phyloP scores from a whole-genome alignment of 2,888 invertebrate species.

The Acleris sparsana region DNA sequence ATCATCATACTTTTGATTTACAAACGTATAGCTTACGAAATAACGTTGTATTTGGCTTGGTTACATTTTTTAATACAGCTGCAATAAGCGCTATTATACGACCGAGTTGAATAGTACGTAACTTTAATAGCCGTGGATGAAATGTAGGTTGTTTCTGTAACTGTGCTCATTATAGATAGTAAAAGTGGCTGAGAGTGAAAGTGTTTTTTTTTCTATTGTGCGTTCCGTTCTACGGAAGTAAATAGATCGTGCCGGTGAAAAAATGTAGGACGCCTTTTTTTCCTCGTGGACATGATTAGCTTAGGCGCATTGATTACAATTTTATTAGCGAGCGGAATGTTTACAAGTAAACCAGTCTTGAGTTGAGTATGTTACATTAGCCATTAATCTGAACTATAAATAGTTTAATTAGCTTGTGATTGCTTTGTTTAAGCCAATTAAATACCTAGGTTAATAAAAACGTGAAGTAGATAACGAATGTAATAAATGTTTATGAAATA shows the following conservation, averaged over 20 bases:
- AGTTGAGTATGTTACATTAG: neutral
- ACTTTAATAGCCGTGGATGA: constrained; percentile 15
- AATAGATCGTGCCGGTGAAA: constrained; percentile 29
- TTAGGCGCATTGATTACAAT: constrained; percentile 15
- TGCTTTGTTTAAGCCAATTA: neutral
- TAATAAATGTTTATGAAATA: too few species aligned
- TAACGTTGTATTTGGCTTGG: constrained; percentile 11
- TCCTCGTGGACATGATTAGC: constrained; percentile 6
- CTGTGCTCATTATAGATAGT: constrained; percentile 33
- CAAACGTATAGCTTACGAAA: neutral
- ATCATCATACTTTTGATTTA: neutral
- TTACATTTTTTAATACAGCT: neutral
- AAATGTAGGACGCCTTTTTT: constrained; percentile 21
- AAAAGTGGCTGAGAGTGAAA: constrained; percentile 41
- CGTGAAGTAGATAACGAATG: too few species aligned
- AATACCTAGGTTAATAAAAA: constrained; percentile 1
- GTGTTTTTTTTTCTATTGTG: constrained; percentile 30
- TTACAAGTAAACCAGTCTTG: constrained; percentile 13
- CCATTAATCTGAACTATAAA: constrained; percentile 4
- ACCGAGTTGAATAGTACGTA: constrained; percentile 20
- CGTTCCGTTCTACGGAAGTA: constrained; percentile 36
- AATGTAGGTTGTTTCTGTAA: constrained; percentile 21
- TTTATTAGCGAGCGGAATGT: constrained; percentile 15
- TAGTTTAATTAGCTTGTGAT: neutral
- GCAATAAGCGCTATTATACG: constrained; percentile 31